Conservation (phyloP, 2,797 vertebrate species). For the Anguilla obscura region DNA sequence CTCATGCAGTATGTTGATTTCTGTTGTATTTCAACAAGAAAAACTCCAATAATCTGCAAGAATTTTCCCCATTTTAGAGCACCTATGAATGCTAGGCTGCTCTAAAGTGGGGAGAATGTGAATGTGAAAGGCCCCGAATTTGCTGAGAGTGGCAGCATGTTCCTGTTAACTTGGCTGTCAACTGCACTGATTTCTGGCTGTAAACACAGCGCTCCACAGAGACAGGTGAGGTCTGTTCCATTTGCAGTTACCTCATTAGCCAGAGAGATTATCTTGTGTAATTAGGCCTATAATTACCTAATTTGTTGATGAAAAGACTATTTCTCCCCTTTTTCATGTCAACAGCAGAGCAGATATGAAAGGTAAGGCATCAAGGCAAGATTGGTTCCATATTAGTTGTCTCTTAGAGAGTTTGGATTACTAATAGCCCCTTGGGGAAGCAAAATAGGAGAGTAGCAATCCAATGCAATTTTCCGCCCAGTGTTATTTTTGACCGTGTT, state of each 20-base stretch:
- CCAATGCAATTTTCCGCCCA: conserved; percentile 67
- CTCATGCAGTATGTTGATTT: no score
- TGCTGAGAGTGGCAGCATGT: not conserved
- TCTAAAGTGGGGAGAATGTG: not conserved
- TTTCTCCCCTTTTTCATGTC: conserved; percentile 59
- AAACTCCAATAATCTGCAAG: no score
- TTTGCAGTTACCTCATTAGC: conserved; percentile 65
- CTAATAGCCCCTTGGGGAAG: conserved; percentile 67
- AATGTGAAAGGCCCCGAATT: not conserved
- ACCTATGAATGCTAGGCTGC: not conserved
- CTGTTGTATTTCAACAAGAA: no score
- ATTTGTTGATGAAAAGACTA: conserved; percentile 76
- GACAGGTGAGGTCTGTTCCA: conserved; percentile 50
- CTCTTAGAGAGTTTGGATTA: conserved; percentile 67
- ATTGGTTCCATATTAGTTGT: conserved; percentile 77
- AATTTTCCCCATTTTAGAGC: conserved; percentile 34
- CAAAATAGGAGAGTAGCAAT: conserved; percentile 56
- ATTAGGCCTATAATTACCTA: conserved; percentile 70
- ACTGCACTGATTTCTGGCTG: conserved; percentile 19
- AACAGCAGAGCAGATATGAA: conserved; percentile 74
- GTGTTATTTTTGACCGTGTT: conserved; percentile 75
- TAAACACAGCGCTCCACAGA: conserved; percentile 58
- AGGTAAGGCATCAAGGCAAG: conserved; percentile 76
- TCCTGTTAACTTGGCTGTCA: not conserved
- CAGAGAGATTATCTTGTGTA: conserved; percentile 61